Evolutionary conservation across 35 echinoderm and acorn worm species (phyloP).

Genomic region (Stichopus chloronotus): DNA sequence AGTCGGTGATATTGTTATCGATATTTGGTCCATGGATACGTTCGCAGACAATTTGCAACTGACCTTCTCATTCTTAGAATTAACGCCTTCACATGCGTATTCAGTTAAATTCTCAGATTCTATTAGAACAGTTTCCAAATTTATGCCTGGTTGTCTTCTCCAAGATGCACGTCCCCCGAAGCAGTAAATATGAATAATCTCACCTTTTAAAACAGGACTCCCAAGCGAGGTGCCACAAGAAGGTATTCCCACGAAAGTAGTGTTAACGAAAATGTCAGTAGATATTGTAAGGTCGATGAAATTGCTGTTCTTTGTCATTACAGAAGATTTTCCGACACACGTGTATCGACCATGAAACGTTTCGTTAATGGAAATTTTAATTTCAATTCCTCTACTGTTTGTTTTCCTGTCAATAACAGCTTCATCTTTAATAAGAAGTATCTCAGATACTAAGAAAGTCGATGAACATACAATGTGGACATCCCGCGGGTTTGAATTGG

Average conservation of each 20-base stretch:
- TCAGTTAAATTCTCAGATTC: not conserved
- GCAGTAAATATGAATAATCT: not conserved
- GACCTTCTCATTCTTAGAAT: no score
- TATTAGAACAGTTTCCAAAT: not conserved
- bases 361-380: no score
- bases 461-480: no score
- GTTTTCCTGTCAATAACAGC: no score
- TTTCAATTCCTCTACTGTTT: no score
- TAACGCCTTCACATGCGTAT: not conserved
- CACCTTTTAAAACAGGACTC: not conserved
- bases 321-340: not conserved
- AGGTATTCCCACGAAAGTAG: not conserved
- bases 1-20: not conserved
- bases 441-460: no score
- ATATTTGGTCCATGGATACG: not conserved
- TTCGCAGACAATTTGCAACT: not conserved
- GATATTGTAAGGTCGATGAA: not conserved
- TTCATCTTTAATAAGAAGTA: no score
- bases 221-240: not conserved
- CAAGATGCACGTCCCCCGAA: not conserved
- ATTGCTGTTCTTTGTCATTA: not conserved
- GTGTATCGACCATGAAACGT: not conserved
- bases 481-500: no score
- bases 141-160: not conserved
- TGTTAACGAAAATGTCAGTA: not conserved